Conservation (phyloP, 2,113 vertebrate species). For the Mionectes macconnelli region DNA sequence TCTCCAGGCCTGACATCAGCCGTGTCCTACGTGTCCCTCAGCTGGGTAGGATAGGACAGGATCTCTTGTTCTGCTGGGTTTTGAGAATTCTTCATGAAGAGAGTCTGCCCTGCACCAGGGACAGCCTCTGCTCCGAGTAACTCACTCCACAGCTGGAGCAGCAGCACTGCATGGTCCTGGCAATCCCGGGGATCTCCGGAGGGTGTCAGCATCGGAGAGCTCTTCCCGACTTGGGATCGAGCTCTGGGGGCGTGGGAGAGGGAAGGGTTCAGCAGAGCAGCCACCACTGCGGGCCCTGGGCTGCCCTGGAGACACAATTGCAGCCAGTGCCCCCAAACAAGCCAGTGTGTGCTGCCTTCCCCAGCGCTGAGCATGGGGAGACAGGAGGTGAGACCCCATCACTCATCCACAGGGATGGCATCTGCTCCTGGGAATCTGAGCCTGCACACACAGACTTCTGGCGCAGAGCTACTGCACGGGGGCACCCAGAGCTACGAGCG, state of each 20-base stretch:
- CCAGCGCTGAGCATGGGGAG: neutral
- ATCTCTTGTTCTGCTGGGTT: neutral
- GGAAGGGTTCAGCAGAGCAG: neutral
- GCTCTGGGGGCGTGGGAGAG: neutral
- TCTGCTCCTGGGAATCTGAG: neutral
- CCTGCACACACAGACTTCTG: neutral
- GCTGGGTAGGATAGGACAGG: neutral
- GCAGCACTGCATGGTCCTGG: rapidly evolving
- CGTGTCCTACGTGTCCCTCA: rapidly evolving
- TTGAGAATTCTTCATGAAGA: neutral
- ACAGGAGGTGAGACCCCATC: neutral
- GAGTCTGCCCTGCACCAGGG: neutral
- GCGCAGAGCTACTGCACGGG: neutral
- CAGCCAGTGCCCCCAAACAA: too few species aligned
- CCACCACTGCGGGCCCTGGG: neutral
- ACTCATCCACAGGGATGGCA: neutral
- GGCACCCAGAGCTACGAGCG: neutral
- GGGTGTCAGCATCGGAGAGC: neutral
- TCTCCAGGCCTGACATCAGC: neutral
- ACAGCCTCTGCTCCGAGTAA: neutral
- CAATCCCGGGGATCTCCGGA: rapidly evolving
- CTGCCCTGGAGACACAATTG: neutral
- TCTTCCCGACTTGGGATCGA: rapidly evolving
- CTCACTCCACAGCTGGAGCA: neutral
- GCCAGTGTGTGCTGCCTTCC: neutral